These are phyloP conservation scores for Tetramorium bicarinatum DNA, from an alignment of 2,888 invertebrate species.

Conservation along the genomic window DNA sequence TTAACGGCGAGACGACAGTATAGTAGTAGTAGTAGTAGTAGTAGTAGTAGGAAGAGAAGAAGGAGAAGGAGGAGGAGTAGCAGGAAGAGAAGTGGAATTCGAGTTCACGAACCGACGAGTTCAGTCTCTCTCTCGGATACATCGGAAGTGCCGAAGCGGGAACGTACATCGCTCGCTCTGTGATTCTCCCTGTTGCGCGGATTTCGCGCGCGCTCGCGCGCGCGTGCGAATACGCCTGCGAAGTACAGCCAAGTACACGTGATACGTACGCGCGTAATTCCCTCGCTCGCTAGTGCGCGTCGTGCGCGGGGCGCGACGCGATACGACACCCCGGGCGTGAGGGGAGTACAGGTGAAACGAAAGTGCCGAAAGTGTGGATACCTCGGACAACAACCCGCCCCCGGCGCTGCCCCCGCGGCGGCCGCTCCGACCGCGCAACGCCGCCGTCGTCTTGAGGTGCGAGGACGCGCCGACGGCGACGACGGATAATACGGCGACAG, in stretches of 20 bases:
- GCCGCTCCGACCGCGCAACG: slow-evolving; percentile 84
- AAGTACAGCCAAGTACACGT: not conserved
- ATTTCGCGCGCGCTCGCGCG: no score
- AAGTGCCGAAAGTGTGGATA: slow-evolving; percentile 87
- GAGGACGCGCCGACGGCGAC: slow-evolving; percentile 58
- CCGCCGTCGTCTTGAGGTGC: slow-evolving; percentile 63
- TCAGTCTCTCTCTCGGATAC: slow-evolving; percentile 51
- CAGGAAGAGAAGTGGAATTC: slow-evolving; percentile 49
- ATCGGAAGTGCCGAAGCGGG: slow-evolving; percentile 48
- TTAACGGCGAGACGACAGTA: not conserved
- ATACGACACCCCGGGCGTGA: slow-evolving; percentile 17
- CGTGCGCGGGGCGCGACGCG: slow-evolving; percentile 29
- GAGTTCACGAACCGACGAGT: slow-evolving; percentile 51
- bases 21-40: slow-evolving; percentile 28
- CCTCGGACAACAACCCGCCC: slow-evolving; percentile 87
- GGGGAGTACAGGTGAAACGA: slow-evolving; percentile 81
- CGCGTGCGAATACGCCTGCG: not conserved
- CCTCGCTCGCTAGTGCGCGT: slow-evolving; percentile 8
- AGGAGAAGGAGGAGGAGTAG: slow-evolving; percentile 31
- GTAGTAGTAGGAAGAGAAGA: slow-evolving; percentile 2
- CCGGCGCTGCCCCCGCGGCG: slow-evolving; percentile 87
- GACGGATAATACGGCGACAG: slow-evolving; percentile 64
- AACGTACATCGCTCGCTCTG: slow-evolving; percentile 32
- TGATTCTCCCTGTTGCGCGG: slow-evolving; percentile 42
- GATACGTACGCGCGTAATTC: not conserved